Base-by-base conservation (phyloP, 2,113 vertebrate species). In the Excalfactoria chinensis region DNA sequence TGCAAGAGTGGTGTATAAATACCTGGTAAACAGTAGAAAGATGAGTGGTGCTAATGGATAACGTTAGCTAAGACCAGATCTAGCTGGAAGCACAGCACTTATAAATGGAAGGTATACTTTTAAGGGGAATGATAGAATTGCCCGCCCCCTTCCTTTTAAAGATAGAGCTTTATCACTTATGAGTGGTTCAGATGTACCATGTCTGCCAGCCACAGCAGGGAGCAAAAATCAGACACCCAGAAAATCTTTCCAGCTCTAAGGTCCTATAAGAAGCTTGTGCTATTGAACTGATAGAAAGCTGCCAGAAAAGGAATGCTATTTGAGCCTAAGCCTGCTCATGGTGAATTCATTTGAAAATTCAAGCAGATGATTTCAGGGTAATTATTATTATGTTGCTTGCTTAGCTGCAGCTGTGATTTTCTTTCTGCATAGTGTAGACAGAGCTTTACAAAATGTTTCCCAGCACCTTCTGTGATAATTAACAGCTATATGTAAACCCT, bases 361-460 rank as follows among this genome's bases (percentile, higher is more conserved):
- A 92, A 91, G 85, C 84, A 91, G 85, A 88, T 88, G 40, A 92
- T 93, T 95, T 83, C 91, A 93, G 87, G 75, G 71, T 93, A 85
- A 91, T 96, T 83, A 89, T 89, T 94, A 86, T 92, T 49, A 64
- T 82, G 55, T 67, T 79, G 35, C 82, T 92, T 71, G 72, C 85
- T 93, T 89, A 89, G 78, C 82, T 92, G 75, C 91, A 96, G 93
- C 84, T 96, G 89, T 86, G 89, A 93, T 89, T 95, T 95, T 51
- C 69, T 80, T 91, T 93, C 64, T 63, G 35, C 59, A 51, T 28
- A 51, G 68, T 12, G 49, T 51, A 72, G 81, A 77, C 35, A 32
- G 55, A 77, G 71, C 67, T 89, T 80, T 76, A 77, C 56, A 86
- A 82, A 88, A 79, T 89, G 82, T 92, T 95, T 92, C 91, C 79